Percentiles rank a stretch among this genome's conserved stretches.
phyloP scores from a whole-genome alignment of 2,113 vertebrate genomes.

The Mionectes macconnelli region DNA sequence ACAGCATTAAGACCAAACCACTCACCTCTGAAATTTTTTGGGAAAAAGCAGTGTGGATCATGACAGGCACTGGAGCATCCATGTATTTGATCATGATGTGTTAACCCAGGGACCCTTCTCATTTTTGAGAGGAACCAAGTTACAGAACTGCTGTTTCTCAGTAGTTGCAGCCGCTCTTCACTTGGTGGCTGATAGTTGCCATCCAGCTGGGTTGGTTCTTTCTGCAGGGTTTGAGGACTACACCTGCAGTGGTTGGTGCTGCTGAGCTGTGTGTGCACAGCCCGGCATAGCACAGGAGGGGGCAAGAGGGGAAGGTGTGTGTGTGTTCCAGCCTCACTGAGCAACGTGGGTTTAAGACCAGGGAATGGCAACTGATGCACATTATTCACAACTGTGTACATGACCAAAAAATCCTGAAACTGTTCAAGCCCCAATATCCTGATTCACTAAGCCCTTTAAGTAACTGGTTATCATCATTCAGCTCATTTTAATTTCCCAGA shows the following conservation, averaged over 20 bases:
- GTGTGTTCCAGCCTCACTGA: not conserved
- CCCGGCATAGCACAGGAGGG: not conserved
- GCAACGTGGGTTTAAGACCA: not conserved
- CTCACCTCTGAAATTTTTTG: not conserved
- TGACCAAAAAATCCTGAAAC: not conserved
- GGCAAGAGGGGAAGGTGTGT: not conserved
- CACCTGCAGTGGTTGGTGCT: not conserved
- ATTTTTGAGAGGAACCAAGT: not conserved
- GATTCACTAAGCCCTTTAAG: not conserved
- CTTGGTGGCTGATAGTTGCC: not conserved
- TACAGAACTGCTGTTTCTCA: not conserved
- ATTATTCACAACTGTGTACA: not conserved
- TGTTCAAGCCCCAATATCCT: not conserved
- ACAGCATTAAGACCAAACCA: not conserved
- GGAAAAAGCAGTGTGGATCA: not conserved
- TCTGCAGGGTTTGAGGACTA: not conserved
- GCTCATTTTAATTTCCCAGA: not conserved
- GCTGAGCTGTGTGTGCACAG: not conserved
- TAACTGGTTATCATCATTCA: not conserved
- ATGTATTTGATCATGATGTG: not conserved
- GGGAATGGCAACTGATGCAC: not conserved
- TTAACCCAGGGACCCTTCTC: not conserved
- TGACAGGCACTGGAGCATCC: fast-evolving
- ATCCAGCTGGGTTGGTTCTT: not conserved
- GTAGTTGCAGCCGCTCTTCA: fast-evolving